Conservation (phyloP, 2,797 vertebrate species). For the Spizella passerina region DNA sequence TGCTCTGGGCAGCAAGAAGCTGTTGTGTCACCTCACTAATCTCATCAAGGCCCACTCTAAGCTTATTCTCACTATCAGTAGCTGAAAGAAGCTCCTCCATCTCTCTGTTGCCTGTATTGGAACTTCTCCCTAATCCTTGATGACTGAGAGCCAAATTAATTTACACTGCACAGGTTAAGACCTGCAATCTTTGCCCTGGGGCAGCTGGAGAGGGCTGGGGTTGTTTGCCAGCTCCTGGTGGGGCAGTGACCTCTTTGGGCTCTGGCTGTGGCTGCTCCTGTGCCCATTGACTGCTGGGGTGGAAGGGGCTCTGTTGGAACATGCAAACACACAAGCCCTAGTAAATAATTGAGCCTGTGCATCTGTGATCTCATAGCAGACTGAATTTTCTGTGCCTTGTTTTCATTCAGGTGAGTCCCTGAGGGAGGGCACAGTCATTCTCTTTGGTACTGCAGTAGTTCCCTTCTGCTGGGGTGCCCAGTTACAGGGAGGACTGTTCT, state of each 20-base stretch:
- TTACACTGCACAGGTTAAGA: not conserved
- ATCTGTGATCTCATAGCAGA: not conserved
- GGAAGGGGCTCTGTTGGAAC: not conserved
- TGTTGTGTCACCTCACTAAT: not conserved
- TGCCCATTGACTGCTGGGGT: not conserved
- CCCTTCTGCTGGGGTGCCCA: not conserved
- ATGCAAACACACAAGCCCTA: not conserved
- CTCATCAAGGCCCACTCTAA: not conserved
- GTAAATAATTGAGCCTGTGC: not conserved
- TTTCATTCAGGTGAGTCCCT: not conserved
- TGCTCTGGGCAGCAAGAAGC: not conserved
- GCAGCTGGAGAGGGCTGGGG: not conserved
- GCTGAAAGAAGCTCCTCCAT: not conserved
- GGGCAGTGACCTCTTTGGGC: not conserved
- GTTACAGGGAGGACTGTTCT: not conserved
- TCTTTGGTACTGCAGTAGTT: not conserved
- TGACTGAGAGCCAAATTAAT: not conserved
- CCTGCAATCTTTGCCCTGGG: not conserved
- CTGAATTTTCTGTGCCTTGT: not conserved
- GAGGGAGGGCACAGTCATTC: not conserved
- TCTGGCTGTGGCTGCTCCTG: not conserved
- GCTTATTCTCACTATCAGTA: not conserved
- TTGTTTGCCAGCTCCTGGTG: not conserved
- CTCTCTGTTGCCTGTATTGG: not conserved
- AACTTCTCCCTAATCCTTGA: not conserved